Base-by-base conservation (phyloP, 1,140 invertebrate genomes). In the Bicyclus anynana region DNA sequence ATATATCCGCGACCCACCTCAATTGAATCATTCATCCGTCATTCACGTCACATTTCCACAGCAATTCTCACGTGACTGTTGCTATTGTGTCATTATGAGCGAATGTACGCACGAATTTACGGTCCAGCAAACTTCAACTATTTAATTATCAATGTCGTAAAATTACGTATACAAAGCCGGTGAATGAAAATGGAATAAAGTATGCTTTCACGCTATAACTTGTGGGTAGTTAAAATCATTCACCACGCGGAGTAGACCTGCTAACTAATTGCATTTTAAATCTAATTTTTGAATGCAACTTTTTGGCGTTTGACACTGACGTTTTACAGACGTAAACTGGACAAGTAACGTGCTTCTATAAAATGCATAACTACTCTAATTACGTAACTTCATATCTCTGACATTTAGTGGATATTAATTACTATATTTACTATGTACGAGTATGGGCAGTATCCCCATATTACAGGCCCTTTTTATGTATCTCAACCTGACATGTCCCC, bases 391-490 rank as follows among this genome's bases (percentile, higher is more conserved):
- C n/a, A n/a, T n/a, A n/a, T n/a, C n/a, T n/a, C n/a, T n/a, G n/a
- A n/a, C n/a, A n/a, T n/a, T n/a, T n/a, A n/a, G n/a, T n/a, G n/a
- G 23, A 23, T 23, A 23, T 2, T 23, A 23, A 23, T n/a, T n/a
- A n/a, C n/a, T n/a, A n/a, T n/a, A n/a, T n/a, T n/a, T n/a, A n/a
- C n/a, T 23, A 23, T 23, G 23, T 23, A 23, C 7, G 23, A 23
- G 46, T 5, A 33, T 21, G 65, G 65, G 21, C 26, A 42, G 5
- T 62, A 67, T 23, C 47, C 68, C 1, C 10, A 49, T 4, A 61
- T 80, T n/a, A 58, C 65, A 16, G 75, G 72, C 14, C 67, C 77
- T 0, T 72, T 64, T 48, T 77, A 71, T 51, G 44, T 69, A 33
- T 53, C 58, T 12, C 57, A 52, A 12, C 72, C 69, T 7, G 60